Conservation (phyloP, 2,888 invertebrate species). For the Agrochola lychnidis region DNA sequence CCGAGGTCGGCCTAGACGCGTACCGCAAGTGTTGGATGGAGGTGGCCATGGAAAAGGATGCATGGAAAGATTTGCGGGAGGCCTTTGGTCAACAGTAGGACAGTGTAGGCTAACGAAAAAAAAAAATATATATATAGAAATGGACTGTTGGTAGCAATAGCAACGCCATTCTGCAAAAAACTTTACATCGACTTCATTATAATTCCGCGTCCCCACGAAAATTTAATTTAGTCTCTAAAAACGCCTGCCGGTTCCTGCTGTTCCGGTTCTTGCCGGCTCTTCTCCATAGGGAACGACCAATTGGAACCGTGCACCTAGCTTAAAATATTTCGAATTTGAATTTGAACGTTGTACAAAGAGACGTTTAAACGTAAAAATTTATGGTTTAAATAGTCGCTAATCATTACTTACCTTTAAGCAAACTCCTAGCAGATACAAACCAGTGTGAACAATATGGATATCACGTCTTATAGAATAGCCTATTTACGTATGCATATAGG, state of each 20-base stretch:
- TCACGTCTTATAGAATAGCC: neutral
- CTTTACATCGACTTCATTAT: neutral
- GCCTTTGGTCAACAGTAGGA: no score
- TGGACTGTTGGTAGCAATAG: rapidly evolving
- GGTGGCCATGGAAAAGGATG: no score
- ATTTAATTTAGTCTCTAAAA: neutral
- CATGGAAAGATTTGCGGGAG: no score
- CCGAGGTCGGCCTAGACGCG: no score
- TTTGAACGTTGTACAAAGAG: neutral
- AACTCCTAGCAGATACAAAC: neutral
- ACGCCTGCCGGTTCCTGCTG: neutral
- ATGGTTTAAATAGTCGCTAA: neutral
- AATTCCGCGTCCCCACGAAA: neutral
- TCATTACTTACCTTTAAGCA: neutral
- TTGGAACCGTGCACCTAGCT: no score
- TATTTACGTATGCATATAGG: neutral
- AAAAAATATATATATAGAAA: no score
- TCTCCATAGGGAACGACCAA: no score
- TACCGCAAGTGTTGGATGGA: no score
- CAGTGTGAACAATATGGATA: neutral
- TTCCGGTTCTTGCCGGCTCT: no score
- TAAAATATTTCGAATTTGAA: no score
- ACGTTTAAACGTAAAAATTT: neutral
- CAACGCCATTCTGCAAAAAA: neutral
- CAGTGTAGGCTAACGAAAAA: no score